Percentiles rank a stretch among this genome's conserved stretches.
These are phyloP conservation scores for Caenorhabditis remanei DNA, from an alignment of 1,140 invertebrate species.

Conservation along the genomic window DNA sequence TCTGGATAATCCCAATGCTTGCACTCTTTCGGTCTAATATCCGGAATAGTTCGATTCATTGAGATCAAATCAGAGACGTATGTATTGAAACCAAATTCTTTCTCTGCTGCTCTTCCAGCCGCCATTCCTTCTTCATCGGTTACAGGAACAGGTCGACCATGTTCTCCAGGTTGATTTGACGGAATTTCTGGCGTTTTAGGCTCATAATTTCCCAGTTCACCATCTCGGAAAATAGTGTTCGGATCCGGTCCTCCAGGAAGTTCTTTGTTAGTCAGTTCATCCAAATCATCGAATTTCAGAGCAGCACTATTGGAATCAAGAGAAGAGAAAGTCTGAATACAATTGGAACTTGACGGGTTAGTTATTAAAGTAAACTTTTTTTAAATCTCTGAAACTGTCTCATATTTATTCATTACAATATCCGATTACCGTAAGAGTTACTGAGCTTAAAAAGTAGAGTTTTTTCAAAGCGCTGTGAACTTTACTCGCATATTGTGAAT, in stretches of 20 bases:
- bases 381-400: no score
- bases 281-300: slow-evolving; percentile 30
- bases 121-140: slow-evolving; percentile 64
- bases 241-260: slow-evolving; percentile 73
- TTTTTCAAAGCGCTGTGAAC: no score
- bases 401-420: no score
- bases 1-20: slow-evolving; percentile 95
- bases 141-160: slow-evolving; percentile 70
- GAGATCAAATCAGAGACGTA: slow-evolving; percentile 89
- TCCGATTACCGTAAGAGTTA: no score
- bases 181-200: slow-evolving; percentile 66
- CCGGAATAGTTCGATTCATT: slow-evolving; percentile 89
- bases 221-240: slow-evolving; percentile 70
- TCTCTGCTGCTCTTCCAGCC: slow-evolving; percentile 68
- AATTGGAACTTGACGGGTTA: neutral
- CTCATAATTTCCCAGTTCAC: slow-evolving; percentile 74
- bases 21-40: slow-evolving; percentile 85
- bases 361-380: no score
- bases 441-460: no score
- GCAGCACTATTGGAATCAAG: slow-evolving; percentile 5
- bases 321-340: slow-evolving; percentile 4
- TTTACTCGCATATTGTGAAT: no score
- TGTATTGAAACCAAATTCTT: slow-evolving; percentile 76
- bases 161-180: slow-evolving; percentile 72
- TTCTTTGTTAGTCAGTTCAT: slow-evolving; percentile 49